Conservation (phyloP, 2,797 vertebrate genomes). For the Phoxinus dragarum region DNA sequence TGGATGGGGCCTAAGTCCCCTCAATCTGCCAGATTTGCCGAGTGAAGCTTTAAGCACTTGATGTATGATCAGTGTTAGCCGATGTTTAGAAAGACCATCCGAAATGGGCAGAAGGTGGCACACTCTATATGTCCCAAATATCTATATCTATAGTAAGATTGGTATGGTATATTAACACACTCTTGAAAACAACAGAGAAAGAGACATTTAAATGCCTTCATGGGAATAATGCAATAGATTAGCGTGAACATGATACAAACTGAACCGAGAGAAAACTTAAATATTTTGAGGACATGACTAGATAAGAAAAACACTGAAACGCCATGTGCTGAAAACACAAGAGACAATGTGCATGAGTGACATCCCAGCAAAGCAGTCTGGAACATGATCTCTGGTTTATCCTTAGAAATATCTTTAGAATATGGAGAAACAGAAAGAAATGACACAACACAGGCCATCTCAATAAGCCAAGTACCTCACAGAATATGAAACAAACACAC, state of each 20-base stretch:
- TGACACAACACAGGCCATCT: background rate
- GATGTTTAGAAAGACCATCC: background rate
- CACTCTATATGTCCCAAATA: background rate
- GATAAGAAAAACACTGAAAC: background rate
- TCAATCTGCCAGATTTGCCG: too few relatives aligned
- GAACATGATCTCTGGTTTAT: background rate
- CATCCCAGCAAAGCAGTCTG: background rate
- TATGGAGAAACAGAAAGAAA: background rate
- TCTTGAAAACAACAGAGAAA: background rate
- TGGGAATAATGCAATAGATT: background rate
- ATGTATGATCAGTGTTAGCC: background rate
- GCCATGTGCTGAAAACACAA: background rate
- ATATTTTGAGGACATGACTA: background rate
- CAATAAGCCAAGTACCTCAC: conserved; percentile 5
- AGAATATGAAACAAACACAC: conserved; percentile 14
- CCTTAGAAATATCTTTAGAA: background rate
- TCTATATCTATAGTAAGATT: background rate
- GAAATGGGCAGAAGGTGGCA: too few relatives aligned
- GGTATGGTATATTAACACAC: background rate
- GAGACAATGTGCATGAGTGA: background rate
- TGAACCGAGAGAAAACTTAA: background rate
- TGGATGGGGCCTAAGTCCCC: too few relatives aligned
- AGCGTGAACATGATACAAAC: background rate
- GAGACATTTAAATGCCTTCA: background rate
- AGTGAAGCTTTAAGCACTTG: background rate